A percentile compares a stretch with the other conserved stretches of the same genome.
Evolutionary conservation across 2,113 vertebrate species (phyloP).

Genomic region (Corythoichthys haematopterus): DNA sequence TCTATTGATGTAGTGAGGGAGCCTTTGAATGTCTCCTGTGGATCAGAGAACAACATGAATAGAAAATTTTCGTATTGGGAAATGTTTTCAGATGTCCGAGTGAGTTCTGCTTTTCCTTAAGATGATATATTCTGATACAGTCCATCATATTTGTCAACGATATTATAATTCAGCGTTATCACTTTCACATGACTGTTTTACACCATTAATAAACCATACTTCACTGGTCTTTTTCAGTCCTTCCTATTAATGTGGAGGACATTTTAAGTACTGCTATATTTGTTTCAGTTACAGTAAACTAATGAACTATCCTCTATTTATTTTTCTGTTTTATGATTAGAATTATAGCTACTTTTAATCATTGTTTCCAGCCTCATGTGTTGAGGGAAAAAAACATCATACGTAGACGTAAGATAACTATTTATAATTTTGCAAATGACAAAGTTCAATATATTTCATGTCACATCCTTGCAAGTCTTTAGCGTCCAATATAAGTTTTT

Average conservation of each 20-base stretch:
- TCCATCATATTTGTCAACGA: constrained; percentile 28
- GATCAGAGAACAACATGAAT: constrained; percentile 21
- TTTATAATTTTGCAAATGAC: neutral
- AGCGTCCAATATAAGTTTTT: neutral
- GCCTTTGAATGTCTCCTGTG: constrained; percentile 7
- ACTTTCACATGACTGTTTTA: constrained; percentile 41
- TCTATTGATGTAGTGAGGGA: constrained; percentile 16
- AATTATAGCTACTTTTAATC: neutral
- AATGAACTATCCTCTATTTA: neutral
- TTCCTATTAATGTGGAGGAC: constrained; percentile 27
- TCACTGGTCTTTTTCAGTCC: constrained; percentile 19
- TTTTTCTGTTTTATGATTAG: neutral
- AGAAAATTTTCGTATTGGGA: constrained; percentile 25
- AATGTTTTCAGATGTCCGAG: constrained; percentile 48
- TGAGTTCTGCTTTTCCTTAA: constrained; percentile 47
- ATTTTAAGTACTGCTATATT: constrained; percentile 16
- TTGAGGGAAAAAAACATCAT: neutral
- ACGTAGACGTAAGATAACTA: neutral
- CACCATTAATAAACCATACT: constrained; percentile 34
- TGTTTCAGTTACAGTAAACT: neutral
- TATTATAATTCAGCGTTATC: constrained; percentile 35
- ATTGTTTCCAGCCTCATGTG: neutral
- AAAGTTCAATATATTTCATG: neutral
- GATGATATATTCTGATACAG: constrained; percentile 17
- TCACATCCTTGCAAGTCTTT: neutral